Base-by-base conservation (phyloP, 2,797 vertebrate species). In the Linurgus olivaceus region DNA sequence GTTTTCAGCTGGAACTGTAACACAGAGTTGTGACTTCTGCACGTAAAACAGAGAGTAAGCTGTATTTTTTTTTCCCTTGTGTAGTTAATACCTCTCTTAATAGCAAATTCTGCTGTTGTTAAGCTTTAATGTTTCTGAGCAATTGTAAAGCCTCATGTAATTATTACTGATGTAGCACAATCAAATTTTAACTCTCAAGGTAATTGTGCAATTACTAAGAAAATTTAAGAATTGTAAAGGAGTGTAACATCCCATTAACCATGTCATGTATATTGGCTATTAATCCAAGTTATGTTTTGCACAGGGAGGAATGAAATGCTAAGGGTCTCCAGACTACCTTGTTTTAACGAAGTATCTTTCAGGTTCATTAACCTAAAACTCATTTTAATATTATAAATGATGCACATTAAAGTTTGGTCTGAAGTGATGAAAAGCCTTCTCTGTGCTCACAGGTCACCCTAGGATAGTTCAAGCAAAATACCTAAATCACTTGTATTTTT, bases 271-370 rank as follows among this genome's bases (percentile, higher is more conserved):
- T 71, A 24, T 61, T 9, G 2, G 7, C 54, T 86, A 20, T 63
- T 92, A 71, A 63, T 90, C 65, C 75, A 83, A 38, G 29, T 75
- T 95, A 61, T 25, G 31, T 89, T 95, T 96, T 93, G 76, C 86
- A 86, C 25, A 40, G 72, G 31, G 78, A 93, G 29, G 40, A 90
- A 70, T 45, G 65, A 86, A 93, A 75, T 63, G 66, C 63, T 90
- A 42, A 92, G 29, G 48, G 55, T 83, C 16, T 90, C 31, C 58
- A 78, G 33, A 13, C 50, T 51, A n/a, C 20, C 18, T 44, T 50
- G 37, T 78, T 38, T 70, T 91, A 72, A 50, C 59, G 38, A 80
- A 86, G 11, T 63, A 23, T 72, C 66, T 81, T 90, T 86, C 48
- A 76, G 35, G 37, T 86, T 95, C 26, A 40, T 10, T 88, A 73